A percentile compares a stretch with the other conserved stretches of the same genome.
Evolutionary conservation across 2,113 vertebrate species (phyloP).

Genomic region (Zapus hudsonius): DNA sequence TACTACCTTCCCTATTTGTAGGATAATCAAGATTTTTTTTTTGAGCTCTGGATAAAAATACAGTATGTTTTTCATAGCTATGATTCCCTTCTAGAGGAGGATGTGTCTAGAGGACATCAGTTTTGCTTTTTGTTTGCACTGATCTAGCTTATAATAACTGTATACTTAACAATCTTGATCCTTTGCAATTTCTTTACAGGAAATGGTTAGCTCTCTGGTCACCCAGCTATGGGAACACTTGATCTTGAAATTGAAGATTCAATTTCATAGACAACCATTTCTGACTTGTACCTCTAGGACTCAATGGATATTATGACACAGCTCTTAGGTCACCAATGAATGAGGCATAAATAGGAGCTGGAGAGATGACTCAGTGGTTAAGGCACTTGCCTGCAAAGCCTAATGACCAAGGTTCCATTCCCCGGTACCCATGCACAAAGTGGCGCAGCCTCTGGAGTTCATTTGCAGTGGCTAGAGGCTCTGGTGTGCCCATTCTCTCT

Average conservation of each 20-base stretch:
- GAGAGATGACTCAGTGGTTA: no score
- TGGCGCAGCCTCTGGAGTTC: no score
- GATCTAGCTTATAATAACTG: constrained; percentile 62
- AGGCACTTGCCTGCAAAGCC: no score
- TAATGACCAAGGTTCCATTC: no score
- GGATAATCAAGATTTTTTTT: constrained; percentile 22
- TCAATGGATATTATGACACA: constrained; percentile 59
- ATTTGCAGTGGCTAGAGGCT: no score
- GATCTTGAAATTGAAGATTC: constrained; percentile 78
- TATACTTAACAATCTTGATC: constrained; percentile 58
- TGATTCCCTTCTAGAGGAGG: constrained; percentile 45
- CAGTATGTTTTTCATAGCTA: not conserved
- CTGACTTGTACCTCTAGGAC: constrained; percentile 68
- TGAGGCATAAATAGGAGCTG: no score
- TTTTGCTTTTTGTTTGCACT: constrained; percentile 77
- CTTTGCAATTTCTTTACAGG: constrained; percentile 70
- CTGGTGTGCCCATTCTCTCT: no score
- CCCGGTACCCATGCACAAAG: no score
- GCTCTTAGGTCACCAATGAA: constrained; percentile 2
- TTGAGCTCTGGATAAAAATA: not conserved
- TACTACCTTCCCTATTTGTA: constrained; percentile 52
- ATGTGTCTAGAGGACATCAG: constrained; percentile 65
- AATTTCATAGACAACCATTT: constrained; percentile 79
- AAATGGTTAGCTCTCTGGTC: constrained; percentile 69
- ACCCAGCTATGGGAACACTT: constrained; percentile 73